phyloP scores from a whole-genome alignment of 2,888 invertebrate genomes.

The Trilocha varians region DNA sequence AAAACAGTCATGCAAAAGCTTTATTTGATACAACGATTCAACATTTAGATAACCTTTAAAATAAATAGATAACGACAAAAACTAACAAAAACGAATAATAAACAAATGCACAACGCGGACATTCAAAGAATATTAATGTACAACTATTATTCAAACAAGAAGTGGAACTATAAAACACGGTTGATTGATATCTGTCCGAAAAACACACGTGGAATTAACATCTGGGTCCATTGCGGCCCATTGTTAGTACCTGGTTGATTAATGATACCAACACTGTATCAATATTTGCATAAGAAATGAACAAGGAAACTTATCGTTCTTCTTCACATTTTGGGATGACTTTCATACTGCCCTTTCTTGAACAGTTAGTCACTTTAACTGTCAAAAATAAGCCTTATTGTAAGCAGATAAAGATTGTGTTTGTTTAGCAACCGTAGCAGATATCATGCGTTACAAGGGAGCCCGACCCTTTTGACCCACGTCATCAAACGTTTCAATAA shows the following conservation, averaged over 20 bases:
- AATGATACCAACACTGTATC: constrained; percentile 64
- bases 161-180: constrained; percentile 19
- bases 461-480: not conserved
- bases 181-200: constrained; percentile 35
- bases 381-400: not conserved
- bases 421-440: constrained; percentile 4
- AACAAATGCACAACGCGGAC: not conserved
- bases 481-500: constrained; percentile 62
- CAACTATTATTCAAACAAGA: constrained; percentile 1
- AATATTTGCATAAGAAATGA: constrained; percentile 73
- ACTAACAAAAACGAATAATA: not conserved
- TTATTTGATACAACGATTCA: no score
- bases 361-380: constrained; percentile 15
- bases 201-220: constrained; percentile 31
- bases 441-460: constrained; percentile 21
- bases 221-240: constrained; percentile 31
- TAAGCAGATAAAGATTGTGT: not conserved
- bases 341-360: constrained; percentile 32
- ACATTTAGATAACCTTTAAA: no score
- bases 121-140: constrained; percentile 4
- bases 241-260: constrained; percentile 53
- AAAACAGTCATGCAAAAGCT: no score
- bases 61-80: not conserved
- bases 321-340: constrained; percentile 52
- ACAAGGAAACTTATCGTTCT: constrained; percentile 60